A percentile compares a stretch with the other conserved stretches of the same genome.
These are phyloP conservation scores for Patiria pectinifera DNA, from an alignment of 53 echinoderm and acorn worm species.

Conservation along the genomic window DNA sequence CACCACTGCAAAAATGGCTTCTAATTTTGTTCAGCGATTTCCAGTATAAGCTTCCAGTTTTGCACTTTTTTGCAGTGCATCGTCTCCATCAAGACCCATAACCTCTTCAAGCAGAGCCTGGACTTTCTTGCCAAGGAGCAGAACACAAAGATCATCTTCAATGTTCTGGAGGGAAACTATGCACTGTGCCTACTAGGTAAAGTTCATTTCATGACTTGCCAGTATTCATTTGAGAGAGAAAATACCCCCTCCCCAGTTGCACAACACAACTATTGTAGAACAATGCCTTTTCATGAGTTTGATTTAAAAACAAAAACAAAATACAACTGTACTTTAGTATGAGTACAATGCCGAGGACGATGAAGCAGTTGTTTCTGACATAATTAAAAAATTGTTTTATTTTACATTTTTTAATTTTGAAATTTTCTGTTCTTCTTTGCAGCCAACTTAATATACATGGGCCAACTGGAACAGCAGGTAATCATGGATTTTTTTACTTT, in stretches of 20 bases:
- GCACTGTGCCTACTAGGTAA: constrained; percentile 90
- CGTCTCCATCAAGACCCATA: constrained; percentile 67
- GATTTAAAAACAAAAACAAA: too few relatives aligned
- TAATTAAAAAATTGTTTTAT: too few relatives aligned
- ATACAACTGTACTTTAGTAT: too few relatives aligned
- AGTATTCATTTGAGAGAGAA: too few relatives aligned
- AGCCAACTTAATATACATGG: constrained; percentile 82
- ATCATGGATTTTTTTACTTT: background rate
- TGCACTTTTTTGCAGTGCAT: constrained; percentile 61
- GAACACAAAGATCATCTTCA: constrained; percentile 77
- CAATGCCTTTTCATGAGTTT: too few relatives aligned
- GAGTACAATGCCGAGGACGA: too few relatives aligned
- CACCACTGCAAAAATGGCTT: too few relatives aligned
- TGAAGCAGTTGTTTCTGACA: too few relatives aligned
- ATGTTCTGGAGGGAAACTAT: constrained; percentile 82
- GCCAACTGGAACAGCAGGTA: constrained; percentile 81
- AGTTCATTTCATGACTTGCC: background rate
- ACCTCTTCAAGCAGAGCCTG: constrained; percentile 72
- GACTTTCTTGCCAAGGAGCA: constrained; percentile 78
- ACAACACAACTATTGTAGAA: too few relatives aligned
- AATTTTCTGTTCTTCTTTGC: background rate
- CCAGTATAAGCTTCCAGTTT: background rate
- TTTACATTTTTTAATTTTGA: background rate
- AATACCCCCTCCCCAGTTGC: too few relatives aligned
- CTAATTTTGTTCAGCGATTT: too few relatives aligned